Evolutionary conservation across 2,113 vertebrate species (phyloP).

Genomic region (Speoplatyrhinus poulsoni): DNA sequence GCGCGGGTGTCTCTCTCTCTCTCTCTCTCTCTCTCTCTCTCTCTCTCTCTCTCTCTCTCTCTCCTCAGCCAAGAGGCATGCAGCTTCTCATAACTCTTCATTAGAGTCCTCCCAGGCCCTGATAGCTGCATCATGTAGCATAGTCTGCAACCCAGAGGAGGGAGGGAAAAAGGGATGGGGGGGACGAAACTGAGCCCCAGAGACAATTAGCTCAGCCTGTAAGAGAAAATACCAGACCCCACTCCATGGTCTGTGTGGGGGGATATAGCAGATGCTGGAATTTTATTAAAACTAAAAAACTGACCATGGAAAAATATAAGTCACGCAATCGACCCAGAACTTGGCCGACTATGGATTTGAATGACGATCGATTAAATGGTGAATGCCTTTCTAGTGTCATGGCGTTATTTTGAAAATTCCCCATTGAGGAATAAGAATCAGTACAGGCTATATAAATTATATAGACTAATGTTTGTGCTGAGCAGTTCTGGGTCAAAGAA

Average conservation of each 20-base stretch:
- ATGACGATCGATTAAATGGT: too few species aligned
- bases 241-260: constrained; percentile 46
- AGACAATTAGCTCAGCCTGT: constrained; percentile 75
- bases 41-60: constrained; percentile 34
- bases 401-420: too few species aligned
- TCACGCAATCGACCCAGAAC: too few species aligned
- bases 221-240: constrained; percentile 74
- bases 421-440: too few species aligned
- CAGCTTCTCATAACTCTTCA: constrained; percentile 74
- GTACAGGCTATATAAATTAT: too few species aligned
- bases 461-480: too few species aligned
- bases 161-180: not conserved
- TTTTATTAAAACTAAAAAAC: too few species aligned
- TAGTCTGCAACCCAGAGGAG: constrained; percentile 44
- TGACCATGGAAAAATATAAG: too few species aligned
- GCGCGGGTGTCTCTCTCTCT: too few species aligned
- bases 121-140: constrained; percentile 56
- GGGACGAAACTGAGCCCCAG: constrained; percentile 52
- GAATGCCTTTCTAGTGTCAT: too few species aligned
- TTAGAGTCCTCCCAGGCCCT: constrained; percentile 65
- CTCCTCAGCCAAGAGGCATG: constrained; percentile 66
- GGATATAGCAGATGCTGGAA: constrained; percentile 8
- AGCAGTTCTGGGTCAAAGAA: too few species aligned
- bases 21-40: constrained; percentile 19
- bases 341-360: too few species aligned